phyloP scores from a whole-genome alignment of 2,888 invertebrate genomes.

The Ennomos fuscantarius region DNA sequence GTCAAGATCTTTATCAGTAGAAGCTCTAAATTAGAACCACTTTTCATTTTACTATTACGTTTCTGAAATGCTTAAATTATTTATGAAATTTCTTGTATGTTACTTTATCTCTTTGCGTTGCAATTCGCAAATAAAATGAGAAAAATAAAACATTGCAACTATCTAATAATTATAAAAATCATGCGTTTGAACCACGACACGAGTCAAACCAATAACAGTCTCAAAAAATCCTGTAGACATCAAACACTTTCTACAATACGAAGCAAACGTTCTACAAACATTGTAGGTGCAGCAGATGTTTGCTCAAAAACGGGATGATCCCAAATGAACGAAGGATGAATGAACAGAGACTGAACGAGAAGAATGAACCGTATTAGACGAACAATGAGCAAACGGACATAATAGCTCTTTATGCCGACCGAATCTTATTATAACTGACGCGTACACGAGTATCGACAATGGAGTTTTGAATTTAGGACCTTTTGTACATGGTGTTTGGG shows the following conservation, averaged over 20 bases:
- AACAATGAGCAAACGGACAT: conserved; percentile 63
- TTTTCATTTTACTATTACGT: too few species aligned
- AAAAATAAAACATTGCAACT: too few species aligned
- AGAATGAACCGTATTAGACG: conserved; percentile 65
- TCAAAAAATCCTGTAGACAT: not conserved
- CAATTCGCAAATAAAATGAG: too few species aligned
- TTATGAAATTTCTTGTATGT: too few species aligned
- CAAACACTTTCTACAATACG: conserved; percentile 10
- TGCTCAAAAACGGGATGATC: conserved; percentile 52
- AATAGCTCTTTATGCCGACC: conserved; percentile 63
- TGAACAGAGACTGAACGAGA: conserved; percentile 43
- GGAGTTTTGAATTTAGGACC: conserved; percentile 33
- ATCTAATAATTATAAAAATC: too few species aligned
- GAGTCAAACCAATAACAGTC: conserved; percentile 2
- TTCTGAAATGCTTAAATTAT: too few species aligned
- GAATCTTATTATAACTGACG: conserved; percentile 75
- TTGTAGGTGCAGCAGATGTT: conserved; percentile 72
- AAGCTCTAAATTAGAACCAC: too few species aligned
- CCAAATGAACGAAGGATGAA: conserved; percentile 53
- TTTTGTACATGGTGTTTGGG: conserved; percentile 21
- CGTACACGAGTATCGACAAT: conserved; percentile 47
- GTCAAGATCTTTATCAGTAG: too few species aligned
- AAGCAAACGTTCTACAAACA: conserved; percentile 26
- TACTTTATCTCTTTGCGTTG: too few species aligned
- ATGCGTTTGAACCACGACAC: not conserved